Conservation (phyloP, 1,140 invertebrate genomes). For the Chrysopa pallens region DNA sequence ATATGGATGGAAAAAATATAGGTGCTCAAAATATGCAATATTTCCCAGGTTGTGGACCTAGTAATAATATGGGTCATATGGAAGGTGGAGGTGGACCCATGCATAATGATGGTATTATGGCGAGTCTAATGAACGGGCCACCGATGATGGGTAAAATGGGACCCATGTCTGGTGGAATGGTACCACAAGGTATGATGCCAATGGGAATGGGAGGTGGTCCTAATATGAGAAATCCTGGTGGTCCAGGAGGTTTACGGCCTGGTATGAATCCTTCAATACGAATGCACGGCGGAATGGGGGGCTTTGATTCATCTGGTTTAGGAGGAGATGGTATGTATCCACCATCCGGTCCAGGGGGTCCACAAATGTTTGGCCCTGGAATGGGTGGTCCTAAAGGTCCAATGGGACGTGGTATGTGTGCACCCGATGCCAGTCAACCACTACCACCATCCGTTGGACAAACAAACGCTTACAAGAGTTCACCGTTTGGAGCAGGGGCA, state of each 20-base stretch:
- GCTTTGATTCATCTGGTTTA: conserved; percentile 26
- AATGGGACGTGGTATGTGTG: conserved; percentile 34
- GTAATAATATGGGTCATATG: conserved; percentile 21
- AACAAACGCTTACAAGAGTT: conserved; percentile 54
- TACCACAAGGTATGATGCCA: conserved; percentile 20
- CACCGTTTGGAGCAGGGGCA: conserved; percentile 63
- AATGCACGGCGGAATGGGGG: conserved; percentile 15
- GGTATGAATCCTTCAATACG: conserved; percentile 21
- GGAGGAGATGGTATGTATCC: conserved; percentile 24
- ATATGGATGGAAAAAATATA: conserved; percentile 49
- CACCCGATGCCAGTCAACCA: conserved; percentile 45
- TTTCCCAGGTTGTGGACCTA: conserved; percentile 37
- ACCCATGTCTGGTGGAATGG: conserved; percentile 27
- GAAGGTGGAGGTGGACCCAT: conserved; percentile 21
- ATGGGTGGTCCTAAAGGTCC: conserved; percentile 26
- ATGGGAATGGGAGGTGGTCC: conserved; percentile 20
- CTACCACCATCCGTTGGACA: conserved; percentile 64
- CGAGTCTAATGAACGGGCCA: conserved; percentile 19
- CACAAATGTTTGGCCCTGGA: conserved; percentile 28
- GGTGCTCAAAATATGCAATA: conserved; percentile 55
- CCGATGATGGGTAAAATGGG: conserved; percentile 26
- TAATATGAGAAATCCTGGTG: conserved; percentile 11
- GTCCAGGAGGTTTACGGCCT: conserved; percentile 20
- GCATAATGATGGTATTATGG: conserved; percentile 25
- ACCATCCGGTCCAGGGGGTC: conserved; percentile 14